Conservation (phyloP, 2,113 vertebrate genomes). For the Genyomyrus donnyi region DNA sequence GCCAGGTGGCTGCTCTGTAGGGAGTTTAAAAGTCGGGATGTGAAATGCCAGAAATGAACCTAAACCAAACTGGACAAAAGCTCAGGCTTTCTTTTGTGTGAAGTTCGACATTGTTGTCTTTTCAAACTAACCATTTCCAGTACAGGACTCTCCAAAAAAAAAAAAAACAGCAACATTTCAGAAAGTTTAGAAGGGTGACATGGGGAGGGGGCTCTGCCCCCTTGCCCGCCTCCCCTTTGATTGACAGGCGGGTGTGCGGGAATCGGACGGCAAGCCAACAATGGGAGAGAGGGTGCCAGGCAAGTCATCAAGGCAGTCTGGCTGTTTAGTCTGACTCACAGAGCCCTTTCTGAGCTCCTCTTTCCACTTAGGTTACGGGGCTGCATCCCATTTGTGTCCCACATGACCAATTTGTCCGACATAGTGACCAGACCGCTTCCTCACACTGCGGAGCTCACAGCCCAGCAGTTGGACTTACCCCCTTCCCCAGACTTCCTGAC, state of each 20-base stretch:
- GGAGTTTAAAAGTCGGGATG: background rate
- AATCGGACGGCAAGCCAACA: slow-evolving; percentile 12
- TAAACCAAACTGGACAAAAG: background rate
- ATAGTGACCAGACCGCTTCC: background rate
- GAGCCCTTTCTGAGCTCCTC: slow-evolving; percentile 8
- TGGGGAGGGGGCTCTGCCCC: background rate
- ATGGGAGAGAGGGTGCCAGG: slow-evolving; percentile 27
- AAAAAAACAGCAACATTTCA: background rate
- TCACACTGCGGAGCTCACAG: background rate
- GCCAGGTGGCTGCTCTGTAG: background rate
- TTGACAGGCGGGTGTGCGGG: slow-evolving; percentile 33
- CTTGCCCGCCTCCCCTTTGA: slow-evolving; percentile 17
- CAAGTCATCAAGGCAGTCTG: slow-evolving; percentile 25
- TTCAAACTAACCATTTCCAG: background rate
- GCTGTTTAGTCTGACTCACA: slow-evolving; percentile 26
- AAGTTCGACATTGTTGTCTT: background rate
- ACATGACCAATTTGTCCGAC: slow-evolving; percentile 9
- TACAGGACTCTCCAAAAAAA: too few relatives aligned
- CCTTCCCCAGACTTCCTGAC: background rate
- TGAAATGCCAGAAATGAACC: background rate
- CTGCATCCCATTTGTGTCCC: background rate
- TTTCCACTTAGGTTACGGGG: background rate
- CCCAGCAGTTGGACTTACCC: background rate
- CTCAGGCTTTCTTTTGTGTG: background rate
- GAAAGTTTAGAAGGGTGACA: background rate